Conservation (phyloP, 2,113 vertebrate genomes). For the Naja naja region DNA sequence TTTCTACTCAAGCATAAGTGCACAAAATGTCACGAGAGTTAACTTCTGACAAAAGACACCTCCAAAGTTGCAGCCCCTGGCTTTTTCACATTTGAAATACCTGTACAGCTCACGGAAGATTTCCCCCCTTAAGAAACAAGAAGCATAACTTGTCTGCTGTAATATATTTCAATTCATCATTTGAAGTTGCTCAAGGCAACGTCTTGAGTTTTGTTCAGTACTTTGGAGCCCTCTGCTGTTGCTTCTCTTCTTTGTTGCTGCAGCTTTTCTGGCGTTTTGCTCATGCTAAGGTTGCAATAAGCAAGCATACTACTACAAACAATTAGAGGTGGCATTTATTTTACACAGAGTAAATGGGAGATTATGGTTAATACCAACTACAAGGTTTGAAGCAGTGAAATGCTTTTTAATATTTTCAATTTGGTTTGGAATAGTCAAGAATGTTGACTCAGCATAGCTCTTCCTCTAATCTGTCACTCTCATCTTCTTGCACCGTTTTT, state of each 20-base stretch:
- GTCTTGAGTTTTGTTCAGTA: not conserved
- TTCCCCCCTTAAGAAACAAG: not conserved
- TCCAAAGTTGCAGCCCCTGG: not conserved
- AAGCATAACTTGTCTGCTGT: not conserved
- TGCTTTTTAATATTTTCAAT: not conserved
- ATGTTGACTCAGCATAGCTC: not conserved
- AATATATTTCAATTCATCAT: not conserved
- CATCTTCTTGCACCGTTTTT: not conserved
- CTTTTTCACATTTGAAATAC: not conserved
- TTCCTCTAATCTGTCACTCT: not conserved
- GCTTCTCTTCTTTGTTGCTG: no score
- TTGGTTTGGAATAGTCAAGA: not conserved
- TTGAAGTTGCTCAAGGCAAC: not conserved
- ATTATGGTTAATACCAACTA: not conserved
- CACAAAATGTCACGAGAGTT: not conserved
- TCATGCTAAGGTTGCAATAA: not conserved
- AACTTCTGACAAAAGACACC: not conserved
- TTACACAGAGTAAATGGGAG: not conserved
- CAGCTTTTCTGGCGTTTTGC: not conserved
- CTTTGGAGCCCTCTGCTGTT: constrained; percentile 31
- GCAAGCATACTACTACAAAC: not conserved
- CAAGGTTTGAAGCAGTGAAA: not conserved
- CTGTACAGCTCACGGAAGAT: not conserved
- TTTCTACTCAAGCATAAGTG: not conserved
- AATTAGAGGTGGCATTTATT: not conserved